phyloP scores from a whole-genome alignment of 1,140 invertebrate species.

The Cryptotermes secundus region DNA sequence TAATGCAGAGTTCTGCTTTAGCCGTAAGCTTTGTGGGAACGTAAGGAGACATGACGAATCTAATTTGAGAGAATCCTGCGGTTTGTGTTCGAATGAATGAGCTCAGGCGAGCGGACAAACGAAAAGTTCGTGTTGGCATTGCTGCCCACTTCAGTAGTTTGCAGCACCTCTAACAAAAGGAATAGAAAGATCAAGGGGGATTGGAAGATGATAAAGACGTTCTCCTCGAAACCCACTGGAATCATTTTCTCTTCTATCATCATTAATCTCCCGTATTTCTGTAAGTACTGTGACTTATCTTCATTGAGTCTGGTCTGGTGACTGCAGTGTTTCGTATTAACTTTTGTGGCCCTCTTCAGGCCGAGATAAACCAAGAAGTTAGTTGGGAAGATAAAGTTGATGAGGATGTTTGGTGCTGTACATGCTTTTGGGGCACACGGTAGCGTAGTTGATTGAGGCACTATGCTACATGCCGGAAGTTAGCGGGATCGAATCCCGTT shows the following conservation, averaged over 20 bases:
- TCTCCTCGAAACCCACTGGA: not conserved
- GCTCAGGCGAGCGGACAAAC: not conserved
- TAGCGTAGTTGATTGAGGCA: no score
- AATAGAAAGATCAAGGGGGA: not conserved
- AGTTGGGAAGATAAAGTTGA: no score
- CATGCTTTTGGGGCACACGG: no score
- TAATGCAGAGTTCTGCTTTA: not conserved
- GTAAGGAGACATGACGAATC: not conserved
- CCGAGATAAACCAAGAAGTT: no score
- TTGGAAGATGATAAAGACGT: not conserved
- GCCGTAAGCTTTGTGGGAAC: not conserved
- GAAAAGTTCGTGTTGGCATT: not conserved
- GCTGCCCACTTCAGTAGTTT: not conserved
- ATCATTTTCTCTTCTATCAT: not conserved
- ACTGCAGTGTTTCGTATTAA: no score
- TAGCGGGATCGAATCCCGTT: no score
- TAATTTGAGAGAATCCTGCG: not conserved
- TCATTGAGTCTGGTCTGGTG: not conserved
- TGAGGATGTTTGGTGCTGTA: no score
- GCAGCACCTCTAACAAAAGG: not conserved
- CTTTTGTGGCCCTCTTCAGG: no score
- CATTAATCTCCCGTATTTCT: not conserved
- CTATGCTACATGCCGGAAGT: no score
- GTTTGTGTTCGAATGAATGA: not conserved
- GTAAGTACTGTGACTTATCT: not conserved